These are phyloP conservation scores for Catamblyrhynchus diadema DNA, from an alignment of 2,797 vertebrate genomes.

Conservation along the genomic window DNA sequence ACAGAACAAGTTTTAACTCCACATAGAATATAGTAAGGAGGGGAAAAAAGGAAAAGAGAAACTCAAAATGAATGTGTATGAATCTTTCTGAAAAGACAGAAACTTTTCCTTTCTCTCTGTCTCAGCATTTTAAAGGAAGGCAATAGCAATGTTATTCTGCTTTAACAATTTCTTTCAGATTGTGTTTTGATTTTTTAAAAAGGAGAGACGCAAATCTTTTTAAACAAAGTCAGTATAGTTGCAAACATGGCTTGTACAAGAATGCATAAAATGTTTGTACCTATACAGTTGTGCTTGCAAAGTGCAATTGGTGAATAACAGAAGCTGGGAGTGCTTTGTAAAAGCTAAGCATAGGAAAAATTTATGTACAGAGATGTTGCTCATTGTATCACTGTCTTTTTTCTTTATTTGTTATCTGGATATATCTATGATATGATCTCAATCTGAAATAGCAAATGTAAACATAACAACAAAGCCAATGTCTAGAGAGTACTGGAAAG, in stretches of 20 bases:
- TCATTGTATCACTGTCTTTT: not conserved
- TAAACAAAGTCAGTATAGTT: conserved; percentile 7
- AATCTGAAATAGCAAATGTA: conserved; percentile 35
- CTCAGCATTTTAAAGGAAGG: conserved; percentile 31
- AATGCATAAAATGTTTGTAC: conserved; percentile 5
- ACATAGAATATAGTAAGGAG: not conserved
- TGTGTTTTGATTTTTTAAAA: conserved; percentile 22
- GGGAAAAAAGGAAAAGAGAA: not conserved
- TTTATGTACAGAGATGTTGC: not conserved
- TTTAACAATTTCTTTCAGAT: conserved; percentile 32
- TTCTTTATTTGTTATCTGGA: not conserved
- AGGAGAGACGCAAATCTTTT: not conserved
- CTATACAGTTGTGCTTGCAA: not conserved
- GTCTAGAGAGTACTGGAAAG: not conserved
- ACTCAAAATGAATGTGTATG: not conserved
- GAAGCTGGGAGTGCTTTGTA: not conserved
- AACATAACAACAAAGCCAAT: not conserved
- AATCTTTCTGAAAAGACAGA: conserved; percentile 17
- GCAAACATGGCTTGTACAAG: not conserved
- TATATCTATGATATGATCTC: not conserved
- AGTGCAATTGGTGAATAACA: conserved; percentile 29
- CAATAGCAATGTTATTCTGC: conserved; percentile 14
- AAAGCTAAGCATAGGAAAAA: conserved; percentile 15
- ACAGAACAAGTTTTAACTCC: conserved; percentile 25
- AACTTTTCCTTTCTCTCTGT: conserved; percentile 16